phyloP scores from a whole-genome alignment of 2,113 vertebrate species.

The Rafetus swinhoei region DNA sequence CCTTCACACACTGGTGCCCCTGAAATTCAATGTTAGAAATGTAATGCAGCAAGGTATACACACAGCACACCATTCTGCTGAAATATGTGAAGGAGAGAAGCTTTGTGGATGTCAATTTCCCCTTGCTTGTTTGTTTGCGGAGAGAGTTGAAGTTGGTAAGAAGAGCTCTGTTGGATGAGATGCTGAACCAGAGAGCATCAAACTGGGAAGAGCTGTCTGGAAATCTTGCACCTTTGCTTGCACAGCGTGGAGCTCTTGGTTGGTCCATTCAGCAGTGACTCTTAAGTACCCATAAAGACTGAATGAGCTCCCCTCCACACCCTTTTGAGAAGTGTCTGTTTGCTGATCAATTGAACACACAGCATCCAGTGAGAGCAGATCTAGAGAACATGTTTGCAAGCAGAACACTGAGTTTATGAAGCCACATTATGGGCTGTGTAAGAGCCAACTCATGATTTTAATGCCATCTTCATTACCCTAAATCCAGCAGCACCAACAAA shows the following conservation, averaged over 20 bases:
- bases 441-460: too few relatives aligned
- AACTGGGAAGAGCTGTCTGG: neutral
- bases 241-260: neutral
- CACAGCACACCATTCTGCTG: neutral
- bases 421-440: neutral
- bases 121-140: neutral
- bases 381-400: neutral
- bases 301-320: neutral
- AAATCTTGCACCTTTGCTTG: neutral
- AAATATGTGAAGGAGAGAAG: neutral
- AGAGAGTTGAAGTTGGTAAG: neutral
- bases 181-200: neutral
- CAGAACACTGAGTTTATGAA: neutral
- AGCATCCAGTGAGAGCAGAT: neutral
- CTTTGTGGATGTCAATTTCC: neutral
- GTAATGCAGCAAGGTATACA: too few relatives aligned
- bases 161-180: neutral
- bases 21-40: accelerated
- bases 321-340: neutral
- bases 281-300: neutral
- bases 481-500: accelerated
- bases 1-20: neutral
- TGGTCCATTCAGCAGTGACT: neutral
- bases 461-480: neutral
- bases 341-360: neutral